phyloP scores from a whole-genome alignment of 2,797 vertebrate genomes.

The Sebastes baramenuke region DNA sequence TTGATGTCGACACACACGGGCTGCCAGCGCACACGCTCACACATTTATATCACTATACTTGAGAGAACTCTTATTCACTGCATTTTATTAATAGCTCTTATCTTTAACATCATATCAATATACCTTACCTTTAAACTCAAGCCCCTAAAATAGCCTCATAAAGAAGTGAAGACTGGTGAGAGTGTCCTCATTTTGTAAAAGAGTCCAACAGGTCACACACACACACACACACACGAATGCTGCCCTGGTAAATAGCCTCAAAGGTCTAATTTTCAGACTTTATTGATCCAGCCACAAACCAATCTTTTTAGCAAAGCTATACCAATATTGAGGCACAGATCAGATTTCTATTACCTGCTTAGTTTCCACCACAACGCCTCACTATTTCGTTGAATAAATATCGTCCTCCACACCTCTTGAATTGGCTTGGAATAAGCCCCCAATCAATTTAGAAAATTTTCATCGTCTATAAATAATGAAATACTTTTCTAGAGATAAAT shows the following conservation, averaged over 20 bases:
- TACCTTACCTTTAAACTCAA: too few relatives aligned
- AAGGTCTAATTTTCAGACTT: conserved; percentile 53
- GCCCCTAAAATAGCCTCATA: too few relatives aligned
- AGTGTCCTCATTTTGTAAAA: too few relatives aligned
- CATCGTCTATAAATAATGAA: too few relatives aligned
- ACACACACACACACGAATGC: not conserved
- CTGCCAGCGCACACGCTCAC: not conserved
- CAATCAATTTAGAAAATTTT: not conserved
- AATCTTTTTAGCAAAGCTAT: conserved; percentile 44
- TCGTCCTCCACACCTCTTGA: not conserved
- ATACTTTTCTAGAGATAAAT: too few relatives aligned
- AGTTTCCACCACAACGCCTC: conserved; percentile 37
- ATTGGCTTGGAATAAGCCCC: conserved; percentile 11
- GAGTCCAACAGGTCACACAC: not conserved
- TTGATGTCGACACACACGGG: not conserved
- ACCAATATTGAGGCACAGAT: conserved; percentile 30
- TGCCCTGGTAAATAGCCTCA: conserved; percentile 35
- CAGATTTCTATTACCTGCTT: conserved; percentile 52
- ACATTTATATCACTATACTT: not conserved
- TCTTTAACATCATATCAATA: too few relatives aligned
- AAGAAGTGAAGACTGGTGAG: too few relatives aligned
- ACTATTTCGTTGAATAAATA: conserved; percentile 7
- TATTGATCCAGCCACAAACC: conserved; percentile 58
- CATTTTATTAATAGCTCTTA: not conserved
- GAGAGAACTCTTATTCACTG: not conserved